phyloP scores from a whole-genome alignment of 2,797 vertebrate species.

The Eospalax fontanierii region DNA sequence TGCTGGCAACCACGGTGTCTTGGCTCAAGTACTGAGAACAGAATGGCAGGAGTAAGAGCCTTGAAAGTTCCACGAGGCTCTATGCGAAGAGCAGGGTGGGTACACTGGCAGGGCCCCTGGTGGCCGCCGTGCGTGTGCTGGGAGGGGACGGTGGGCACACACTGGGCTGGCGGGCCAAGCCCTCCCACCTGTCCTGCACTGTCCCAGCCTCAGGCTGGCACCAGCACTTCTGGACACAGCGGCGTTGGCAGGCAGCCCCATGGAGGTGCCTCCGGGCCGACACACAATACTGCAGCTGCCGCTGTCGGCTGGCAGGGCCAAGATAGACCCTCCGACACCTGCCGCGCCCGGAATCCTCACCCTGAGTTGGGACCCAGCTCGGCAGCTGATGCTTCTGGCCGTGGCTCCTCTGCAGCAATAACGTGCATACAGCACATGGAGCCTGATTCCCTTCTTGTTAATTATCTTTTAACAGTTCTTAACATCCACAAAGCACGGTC shows the following conservation, averaged over 20 bases:
- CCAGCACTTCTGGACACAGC: background rate
- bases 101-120: background rate
- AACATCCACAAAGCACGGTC: too few relatives aligned
- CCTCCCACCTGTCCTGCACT: conserved; percentile 37
- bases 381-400: conserved; percentile 6
- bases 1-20: background rate
- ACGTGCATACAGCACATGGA: background rate
- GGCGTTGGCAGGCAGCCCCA: background rate
- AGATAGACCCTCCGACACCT: background rate
- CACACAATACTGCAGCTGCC: background rate
- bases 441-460: conserved; percentile 22
- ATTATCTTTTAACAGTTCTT: conserved; percentile 23
- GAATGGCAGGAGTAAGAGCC: background rate
- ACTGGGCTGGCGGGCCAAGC: background rate
- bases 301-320: background rate
- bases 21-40: background rate
- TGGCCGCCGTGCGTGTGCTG: too few relatives aligned
- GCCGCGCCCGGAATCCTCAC: conserved; percentile 4
- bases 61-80: background rate
- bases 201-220: background rate
- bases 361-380: conserved; percentile 27
- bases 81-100: background rate
- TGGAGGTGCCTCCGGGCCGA: background rate
- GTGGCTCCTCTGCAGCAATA: background rate
- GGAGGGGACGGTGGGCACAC: background rate